Evolutionary conservation across 2,888 invertebrate species (phyloP).

Genomic region (Pyralis farinalis): DNA sequence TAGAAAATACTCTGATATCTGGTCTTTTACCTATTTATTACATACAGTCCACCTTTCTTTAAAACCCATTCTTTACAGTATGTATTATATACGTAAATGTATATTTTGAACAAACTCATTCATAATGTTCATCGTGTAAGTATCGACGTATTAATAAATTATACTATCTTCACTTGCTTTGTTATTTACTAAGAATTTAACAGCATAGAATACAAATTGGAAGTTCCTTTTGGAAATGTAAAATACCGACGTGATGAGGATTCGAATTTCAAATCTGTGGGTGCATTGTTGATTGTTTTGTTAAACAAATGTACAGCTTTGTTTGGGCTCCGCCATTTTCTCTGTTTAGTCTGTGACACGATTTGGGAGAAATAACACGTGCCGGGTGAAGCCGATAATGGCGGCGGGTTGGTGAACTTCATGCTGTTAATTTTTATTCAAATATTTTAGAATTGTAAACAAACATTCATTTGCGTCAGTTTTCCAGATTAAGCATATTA

Average conservation of each 20-base stretch:
- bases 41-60: too few species aligned
- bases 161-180: too few species aligned
- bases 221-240: constrained; percentile 6
- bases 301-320: constrained; percentile 7
- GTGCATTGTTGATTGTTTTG: constrained; percentile 10
- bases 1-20: too few species aligned
- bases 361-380: constrained; percentile 18
- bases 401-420: neutral
- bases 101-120: too few species aligned
- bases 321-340: constrained; percentile 11
- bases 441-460: neutral
- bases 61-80: too few species aligned
- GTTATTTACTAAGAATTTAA: constrained; percentile 3
- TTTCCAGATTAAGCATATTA: too few species aligned
- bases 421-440: neutral
- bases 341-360: constrained; percentile 18
- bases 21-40: too few species aligned
- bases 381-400: neutral
- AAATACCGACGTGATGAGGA: constrained; percentile 8
- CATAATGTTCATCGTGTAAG: too few species aligned
- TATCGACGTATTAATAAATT: too few species aligned
- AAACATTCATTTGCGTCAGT: too few species aligned
- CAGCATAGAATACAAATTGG: neutral
- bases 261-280: constrained; percentile 8
- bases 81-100: too few species aligned